Evolutionary conservation across 2,888 invertebrate genomes (phyloP).

Genomic region (Meliscaeva auricollis): DNA sequence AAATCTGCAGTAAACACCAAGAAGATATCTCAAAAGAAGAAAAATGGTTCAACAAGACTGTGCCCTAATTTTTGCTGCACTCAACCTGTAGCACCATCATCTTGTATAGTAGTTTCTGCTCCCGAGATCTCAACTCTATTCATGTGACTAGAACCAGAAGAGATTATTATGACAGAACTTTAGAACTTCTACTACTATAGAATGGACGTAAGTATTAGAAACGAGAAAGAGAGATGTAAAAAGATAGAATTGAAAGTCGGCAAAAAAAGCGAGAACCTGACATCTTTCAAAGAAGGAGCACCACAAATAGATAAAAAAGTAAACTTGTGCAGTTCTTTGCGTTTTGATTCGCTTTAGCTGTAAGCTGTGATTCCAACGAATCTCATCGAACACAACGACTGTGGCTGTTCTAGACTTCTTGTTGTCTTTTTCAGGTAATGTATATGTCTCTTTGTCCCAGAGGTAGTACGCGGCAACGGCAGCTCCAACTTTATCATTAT

Average conservation of each 20-base stretch:
- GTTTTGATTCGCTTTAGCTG: neutral
- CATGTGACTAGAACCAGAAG: slow-evolving; percentile 49
- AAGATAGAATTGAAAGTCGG: slow-evolving; percentile 48
- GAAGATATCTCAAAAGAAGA: slow-evolving; percentile 30
- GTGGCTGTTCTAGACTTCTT: neutral
- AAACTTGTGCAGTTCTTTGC: slow-evolving; percentile 28
- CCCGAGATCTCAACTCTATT: slow-evolving; percentile 38
- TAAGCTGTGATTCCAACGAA: slow-evolving; percentile 23
- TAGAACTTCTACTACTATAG: slow-evolving; percentile 1
- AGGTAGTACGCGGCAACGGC: slow-evolving; percentile 34
- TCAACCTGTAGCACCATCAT: slow-evolving; percentile 63
- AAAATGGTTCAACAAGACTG: slow-evolving; percentile 55
- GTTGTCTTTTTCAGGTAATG: slow-evolving; percentile 24
- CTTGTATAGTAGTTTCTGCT: slow-evolving; percentile 57
- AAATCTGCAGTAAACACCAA: slow-evolving; percentile 25
- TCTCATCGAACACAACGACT: slow-evolving; percentile 32
- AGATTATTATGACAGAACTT: slow-evolving; percentile 53
- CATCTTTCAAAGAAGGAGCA: slow-evolving; percentile 52
- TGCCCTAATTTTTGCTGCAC: slow-evolving; percentile 63
- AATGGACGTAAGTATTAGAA: slow-evolving; percentile 2
- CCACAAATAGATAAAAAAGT: slow-evolving; percentile 33
- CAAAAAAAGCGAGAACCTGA: slow-evolving; percentile 50
- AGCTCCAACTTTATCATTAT: slow-evolving; percentile 43
- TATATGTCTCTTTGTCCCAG: slow-evolving; percentile 27
- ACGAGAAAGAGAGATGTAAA: slow-evolving; percentile 47